Conservation (phyloP, 2,113 vertebrate genomes). For the Poeciliopsis occidentalis region DNA sequence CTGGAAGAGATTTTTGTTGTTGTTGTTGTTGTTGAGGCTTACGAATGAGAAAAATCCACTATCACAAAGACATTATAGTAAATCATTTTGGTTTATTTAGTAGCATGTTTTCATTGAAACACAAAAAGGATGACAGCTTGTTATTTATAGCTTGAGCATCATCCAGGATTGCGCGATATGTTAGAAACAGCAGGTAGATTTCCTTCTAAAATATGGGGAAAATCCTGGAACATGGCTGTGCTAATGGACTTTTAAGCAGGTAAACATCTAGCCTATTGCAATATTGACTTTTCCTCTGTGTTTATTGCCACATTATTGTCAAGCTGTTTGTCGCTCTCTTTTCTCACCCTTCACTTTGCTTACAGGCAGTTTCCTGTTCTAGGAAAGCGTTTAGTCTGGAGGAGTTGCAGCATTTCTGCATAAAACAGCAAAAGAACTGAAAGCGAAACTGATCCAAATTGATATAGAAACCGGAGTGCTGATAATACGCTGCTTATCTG, state of each 20-base stretch:
- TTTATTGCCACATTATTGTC: no score
- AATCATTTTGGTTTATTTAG: not conserved
- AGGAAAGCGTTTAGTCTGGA: not conserved
- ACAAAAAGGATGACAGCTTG: not conserved
- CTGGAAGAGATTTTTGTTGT: not conserved
- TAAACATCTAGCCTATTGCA: not conserved
- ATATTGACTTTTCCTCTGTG: no score
- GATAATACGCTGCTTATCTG: not conserved
- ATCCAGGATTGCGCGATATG: not conserved
- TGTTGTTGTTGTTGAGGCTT: not conserved
- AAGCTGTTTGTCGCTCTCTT: not conserved
- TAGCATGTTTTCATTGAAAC: no score
- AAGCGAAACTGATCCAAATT: not conserved
- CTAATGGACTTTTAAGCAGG: not conserved
- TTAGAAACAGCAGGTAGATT: not conserved
- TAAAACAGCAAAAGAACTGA: not conserved
- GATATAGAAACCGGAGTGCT: not conserved
- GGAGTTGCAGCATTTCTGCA: not conserved
- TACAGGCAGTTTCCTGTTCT: not conserved
- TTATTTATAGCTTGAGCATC: not conserved
- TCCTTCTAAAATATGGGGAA: not conserved
- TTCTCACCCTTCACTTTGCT: not conserved
- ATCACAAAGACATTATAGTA: not conserved
- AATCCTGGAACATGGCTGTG: not conserved
- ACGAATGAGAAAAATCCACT: not conserved